Base-by-base conservation (phyloP, 1,140 invertebrate species). In the Panonychus citri region DNA sequence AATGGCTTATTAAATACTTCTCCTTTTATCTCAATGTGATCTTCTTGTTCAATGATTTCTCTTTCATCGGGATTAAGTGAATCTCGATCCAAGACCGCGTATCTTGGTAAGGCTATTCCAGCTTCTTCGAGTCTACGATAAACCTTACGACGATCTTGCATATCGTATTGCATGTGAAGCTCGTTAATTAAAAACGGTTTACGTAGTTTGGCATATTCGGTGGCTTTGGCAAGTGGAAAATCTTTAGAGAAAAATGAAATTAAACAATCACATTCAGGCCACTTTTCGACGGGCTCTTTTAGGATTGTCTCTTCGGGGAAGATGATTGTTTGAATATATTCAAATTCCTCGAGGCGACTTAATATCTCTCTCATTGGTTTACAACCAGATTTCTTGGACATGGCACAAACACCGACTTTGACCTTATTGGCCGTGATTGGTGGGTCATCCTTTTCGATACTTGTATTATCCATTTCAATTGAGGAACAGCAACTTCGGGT, bases 281-380 rank as follows among this genome's bases (percentile, higher is more conserved):
- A 99, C 65, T 96, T 81, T 70, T 98, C 90, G 12, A 99, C 87
- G 2, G 89, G 83, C 71, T 88, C 81, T 73, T 89, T 83, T 60
- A 94, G 73, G 71, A 94, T 93, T 63, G 90, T 83, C 67, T 90
- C 82, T 74, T 98, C 90, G 42, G 81, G 77, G 71, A 95, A 94
- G 37, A 94, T 82, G 30, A 86, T 71, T 67, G 90, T 85, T 71
- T 86, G 84, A 60, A 97, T 85, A 66, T 90, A 93, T 67, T 94
- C 86, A 70, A 96, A 97, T 68, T 95, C 88, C 63, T 89, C 83
- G 13, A 97, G 75, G 1, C 93, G 75, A 1, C 82, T 87, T 19
- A 98, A 75, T 65, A 98, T 98, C 71, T 96, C 91, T 67, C 85
- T 87, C 93, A 98, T 98, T 2, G 93, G 91, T 73, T 95, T 95